Percentiles rank a stretch among this genome's conserved stretches.
Conservation (phyloP, 2,797 vertebrate species). For the Pangasius larnaudii region DNA sequence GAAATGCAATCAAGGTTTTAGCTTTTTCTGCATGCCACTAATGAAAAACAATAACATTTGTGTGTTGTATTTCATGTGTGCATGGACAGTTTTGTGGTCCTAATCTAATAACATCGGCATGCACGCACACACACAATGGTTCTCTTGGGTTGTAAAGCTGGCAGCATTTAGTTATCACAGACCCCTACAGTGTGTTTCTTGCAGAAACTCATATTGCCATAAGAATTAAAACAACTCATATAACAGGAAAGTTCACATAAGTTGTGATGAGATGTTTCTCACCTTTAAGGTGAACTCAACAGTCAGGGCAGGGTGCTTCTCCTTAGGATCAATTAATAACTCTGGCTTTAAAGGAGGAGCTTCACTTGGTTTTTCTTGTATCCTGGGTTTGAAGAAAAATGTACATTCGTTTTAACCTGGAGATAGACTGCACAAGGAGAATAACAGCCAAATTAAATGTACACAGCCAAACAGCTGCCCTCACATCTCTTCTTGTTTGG, state of each 20-base stretch:
- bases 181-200: not conserved
- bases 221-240: not conserved
- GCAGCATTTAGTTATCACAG: not conserved
- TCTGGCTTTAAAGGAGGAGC: conserved; percentile 48
- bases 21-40: not conserved
- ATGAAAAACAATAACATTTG: not conserved
- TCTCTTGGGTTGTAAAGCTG: not conserved
- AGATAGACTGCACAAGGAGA: not conserved
- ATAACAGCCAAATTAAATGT: not conserved
- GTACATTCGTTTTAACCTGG: not conserved
- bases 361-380: conserved; percentile 25
- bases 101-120: not conserved
- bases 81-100: too few species aligned
- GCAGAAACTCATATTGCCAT: not conserved
- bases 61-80: not conserved
- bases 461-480: conserved; percentile 18
- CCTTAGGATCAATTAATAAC: conserved; percentile 46
- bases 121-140: not conserved
- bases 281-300: conserved; percentile 72
- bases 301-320: conserved; percentile 68
- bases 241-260: not conserved
- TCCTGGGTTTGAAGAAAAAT: conserved; percentile 19
- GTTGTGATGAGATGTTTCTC: conserved; percentile 23
- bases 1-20: not conserved
- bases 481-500: conserved; percentile 63